These are phyloP conservation scores for Phasianus colchicus DNA, from an alignment of 2,113 vertebrate species.

Conservation along the genomic window DNA sequence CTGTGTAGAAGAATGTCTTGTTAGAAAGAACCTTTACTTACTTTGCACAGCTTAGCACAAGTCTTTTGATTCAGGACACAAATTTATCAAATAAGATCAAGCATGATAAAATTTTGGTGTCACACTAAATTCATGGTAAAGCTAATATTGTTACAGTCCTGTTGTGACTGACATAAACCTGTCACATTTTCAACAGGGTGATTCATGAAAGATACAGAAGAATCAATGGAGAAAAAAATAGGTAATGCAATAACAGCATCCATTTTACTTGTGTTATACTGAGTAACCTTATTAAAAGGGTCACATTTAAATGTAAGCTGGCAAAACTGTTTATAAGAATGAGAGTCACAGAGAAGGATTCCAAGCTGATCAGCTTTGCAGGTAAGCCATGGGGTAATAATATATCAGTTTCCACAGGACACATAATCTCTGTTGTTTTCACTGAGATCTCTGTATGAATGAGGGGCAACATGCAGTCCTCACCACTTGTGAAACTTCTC, in stretches of 20 bases:
- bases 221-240: slow-evolving; percentile 53
- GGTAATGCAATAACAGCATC: background rate
- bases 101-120: slow-evolving; percentile 36
- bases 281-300: slow-evolving; percentile 24
- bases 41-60: background rate
- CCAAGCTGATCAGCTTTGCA: background rate
- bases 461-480: background rate
- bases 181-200: slow-evolving; percentile 22
- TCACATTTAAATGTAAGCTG: background rate
- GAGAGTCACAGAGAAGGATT: background rate
- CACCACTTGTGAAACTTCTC: background rate
- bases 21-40: background rate
- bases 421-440: rapidly evolving
- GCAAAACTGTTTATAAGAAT: background rate
- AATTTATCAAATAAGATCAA: slow-evolving; percentile 50
- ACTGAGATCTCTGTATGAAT: background rate
- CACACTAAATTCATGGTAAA: slow-evolving; percentile 1
- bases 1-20: background rate
- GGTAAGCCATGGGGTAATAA: background rate
- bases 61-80: background rate
- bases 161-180: slow-evolving; percentile 51
- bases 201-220: slow-evolving; percentile 24
- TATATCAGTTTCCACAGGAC: background rate
- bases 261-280: slow-evolving; percentile 1
- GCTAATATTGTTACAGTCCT: slow-evolving; percentile 42